A percentile compares a stretch with the other conserved stretches of the same genome.
Evolutionary conservation across 2,113 vertebrate species (phyloP).

Genomic region (Mionectes macconnelli): DNA sequence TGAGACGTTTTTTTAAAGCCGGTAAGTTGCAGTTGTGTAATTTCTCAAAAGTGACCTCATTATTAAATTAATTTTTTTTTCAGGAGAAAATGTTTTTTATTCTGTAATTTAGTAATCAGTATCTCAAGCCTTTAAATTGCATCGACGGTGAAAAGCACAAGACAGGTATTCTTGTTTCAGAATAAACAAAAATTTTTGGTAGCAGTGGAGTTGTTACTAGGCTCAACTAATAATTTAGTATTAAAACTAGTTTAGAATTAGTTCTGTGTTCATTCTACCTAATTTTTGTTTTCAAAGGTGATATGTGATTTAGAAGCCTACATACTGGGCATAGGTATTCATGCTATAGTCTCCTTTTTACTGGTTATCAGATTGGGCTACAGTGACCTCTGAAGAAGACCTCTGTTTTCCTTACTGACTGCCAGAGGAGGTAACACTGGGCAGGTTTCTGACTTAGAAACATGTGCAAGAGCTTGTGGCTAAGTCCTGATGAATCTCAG

Average conservation of each 20-base stretch:
- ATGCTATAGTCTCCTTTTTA: background rate
- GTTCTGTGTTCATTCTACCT: background rate
- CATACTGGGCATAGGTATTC: background rate
- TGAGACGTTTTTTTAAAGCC: background rate
- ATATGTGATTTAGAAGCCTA: background rate
- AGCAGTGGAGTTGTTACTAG: background rate
- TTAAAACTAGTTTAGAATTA: background rate
- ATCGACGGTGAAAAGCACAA: background rate
- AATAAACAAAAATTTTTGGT: background rate
- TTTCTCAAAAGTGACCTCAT: background rate
- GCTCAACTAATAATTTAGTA: background rate
- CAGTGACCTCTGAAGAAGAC: background rate
- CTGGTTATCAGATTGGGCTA: background rate
- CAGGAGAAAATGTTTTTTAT: background rate
- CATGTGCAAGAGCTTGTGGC: background rate
- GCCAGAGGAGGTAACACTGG: background rate
- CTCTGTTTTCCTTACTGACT: background rate
- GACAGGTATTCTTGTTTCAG: background rate
- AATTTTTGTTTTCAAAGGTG: background rate
- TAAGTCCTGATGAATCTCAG: background rate
- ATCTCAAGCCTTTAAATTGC: background rate
- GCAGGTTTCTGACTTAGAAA: background rate
- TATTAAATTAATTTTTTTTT: background rate
- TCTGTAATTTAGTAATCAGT: background rate
- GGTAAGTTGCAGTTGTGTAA: background rate